Evolutionary conservation across 2,888 invertebrate genomes (phyloP).

Genomic region (Pyrgus malvae): DNA sequence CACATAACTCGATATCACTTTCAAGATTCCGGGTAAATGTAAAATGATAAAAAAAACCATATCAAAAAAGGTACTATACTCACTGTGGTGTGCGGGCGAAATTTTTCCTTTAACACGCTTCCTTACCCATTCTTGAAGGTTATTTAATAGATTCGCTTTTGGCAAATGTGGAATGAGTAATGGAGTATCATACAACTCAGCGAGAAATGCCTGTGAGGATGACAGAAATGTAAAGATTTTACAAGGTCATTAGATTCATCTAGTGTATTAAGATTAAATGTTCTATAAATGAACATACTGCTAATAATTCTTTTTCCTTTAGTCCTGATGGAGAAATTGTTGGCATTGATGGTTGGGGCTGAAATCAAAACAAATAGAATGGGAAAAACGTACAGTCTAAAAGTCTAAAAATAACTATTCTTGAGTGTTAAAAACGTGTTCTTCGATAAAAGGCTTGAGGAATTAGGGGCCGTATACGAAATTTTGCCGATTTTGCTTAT

Average conservation of each 20-base stretch:
- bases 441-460: too few relatives aligned
- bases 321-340: slow-evolving; percentile 54
- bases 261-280: too few relatives aligned
- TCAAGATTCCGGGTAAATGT: too few relatives aligned
- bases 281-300: slow-evolving; percentile 41
- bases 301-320: slow-evolving; percentile 55
- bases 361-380: slow-evolving; percentile 36
- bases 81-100: slow-evolving; percentile 50
- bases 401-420: too few relatives aligned
- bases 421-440: too few relatives aligned
- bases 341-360: slow-evolving; percentile 51
- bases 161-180: slow-evolving; percentile 70
- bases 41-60: too few relatives aligned
- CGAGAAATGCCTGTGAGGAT: slow-evolving; percentile 68
- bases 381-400: too few relatives aligned
- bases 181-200: slow-evolving; percentile 59
- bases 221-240: too few relatives aligned
- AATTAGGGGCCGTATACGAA: too few relatives aligned
- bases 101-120: slow-evolving; percentile 57
- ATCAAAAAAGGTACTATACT: too few relatives aligned
- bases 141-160: slow-evolving; percentile 57
- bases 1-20: too few relatives aligned
- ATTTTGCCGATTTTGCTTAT: too few relatives aligned
- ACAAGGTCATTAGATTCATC: neutral
- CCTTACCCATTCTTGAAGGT: slow-evolving; percentile 65